Percentiles rank a stretch among this genome's conserved stretches.
Evolutionary conservation across 2,797 vertebrate genomes (phyloP).

Genomic region (Alcedo atthis): DNA sequence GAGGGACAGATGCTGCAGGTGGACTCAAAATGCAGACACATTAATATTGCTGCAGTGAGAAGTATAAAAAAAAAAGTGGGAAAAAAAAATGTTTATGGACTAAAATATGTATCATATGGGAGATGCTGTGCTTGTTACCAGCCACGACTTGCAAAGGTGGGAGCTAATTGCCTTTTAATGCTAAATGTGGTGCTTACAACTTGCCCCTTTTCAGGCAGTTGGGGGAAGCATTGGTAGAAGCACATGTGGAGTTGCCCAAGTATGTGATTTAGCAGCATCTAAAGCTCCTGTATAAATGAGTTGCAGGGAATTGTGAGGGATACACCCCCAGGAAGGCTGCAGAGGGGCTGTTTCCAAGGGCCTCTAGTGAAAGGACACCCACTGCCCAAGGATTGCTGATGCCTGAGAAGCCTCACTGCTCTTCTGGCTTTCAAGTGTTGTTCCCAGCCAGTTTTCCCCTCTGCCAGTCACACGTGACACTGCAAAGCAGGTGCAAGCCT

Average conservation of each 20-base stretch:
- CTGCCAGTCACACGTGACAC: background rate
- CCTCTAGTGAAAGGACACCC: background rate
- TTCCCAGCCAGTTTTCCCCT: background rate
- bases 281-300: background rate
- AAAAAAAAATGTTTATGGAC: background rate
- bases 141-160: background rate
- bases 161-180: background rate
- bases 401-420: background rate
- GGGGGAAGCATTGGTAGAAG: background rate
- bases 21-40: background rate
- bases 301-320: fast-evolving
- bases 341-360: no score
- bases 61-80: background rate
- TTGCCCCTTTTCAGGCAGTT: background rate
- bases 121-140: background rate
- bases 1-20: background rate
- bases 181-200: background rate
- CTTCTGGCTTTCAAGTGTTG: background rate
- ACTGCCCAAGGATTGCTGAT: background rate
- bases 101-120: background rate
- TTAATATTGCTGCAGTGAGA: background rate
- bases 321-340: no score
- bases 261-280: background rate
- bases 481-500: conserved; percentile 42
- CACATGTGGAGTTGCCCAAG: background rate